A percentile compares a stretch with the other conserved stretches of the same genome.
These are phyloP conservation scores for Chydorus sphaericus DNA, from an alignment of 2,888 invertebrate species.

Conservation along the genomic window DNA sequence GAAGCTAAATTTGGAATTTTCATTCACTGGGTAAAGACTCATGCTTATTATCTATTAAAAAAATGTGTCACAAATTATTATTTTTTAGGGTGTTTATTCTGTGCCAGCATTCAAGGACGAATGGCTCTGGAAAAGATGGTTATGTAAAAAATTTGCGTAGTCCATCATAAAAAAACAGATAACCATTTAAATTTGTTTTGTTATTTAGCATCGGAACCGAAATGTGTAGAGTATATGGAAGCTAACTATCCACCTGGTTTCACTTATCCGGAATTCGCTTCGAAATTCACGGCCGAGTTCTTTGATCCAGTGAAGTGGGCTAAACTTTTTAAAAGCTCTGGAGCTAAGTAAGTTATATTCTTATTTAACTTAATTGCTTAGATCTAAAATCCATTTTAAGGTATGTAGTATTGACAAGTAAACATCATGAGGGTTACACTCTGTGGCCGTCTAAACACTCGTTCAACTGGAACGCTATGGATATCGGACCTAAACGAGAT, in stretches of 20 bases:
- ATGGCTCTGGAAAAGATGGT: constrained; percentile 86
- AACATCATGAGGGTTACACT: constrained; percentile 35
- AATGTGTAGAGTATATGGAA: constrained; percentile 27
- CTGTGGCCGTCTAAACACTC: constrained; percentile 32
- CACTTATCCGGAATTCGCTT: constrained; percentile 36
- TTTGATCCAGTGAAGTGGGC: constrained; percentile 34
- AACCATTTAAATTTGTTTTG: no score
- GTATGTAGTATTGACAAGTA: constrained; percentile 25
- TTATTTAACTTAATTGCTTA: no score
- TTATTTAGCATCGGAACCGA: background rate
- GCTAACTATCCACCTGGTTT: constrained; percentile 33
- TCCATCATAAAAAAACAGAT: no score
- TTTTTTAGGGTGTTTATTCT: constrained; percentile 87
- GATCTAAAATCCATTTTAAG: no score
- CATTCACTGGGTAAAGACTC: no score
- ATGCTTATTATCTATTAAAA: no score
- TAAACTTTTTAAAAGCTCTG: constrained; percentile 32
- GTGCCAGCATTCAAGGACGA: constrained; percentile 80
- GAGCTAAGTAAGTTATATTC: constrained; percentile 30
- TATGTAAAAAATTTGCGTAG: no score
- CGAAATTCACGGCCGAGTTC: constrained; percentile 32
- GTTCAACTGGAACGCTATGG: constrained; percentile 34
- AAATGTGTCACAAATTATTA: no score
- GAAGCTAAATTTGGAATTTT: constrained; percentile 76
- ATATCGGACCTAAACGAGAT: constrained; percentile 32